Evolutionary conservation across 1,140 invertebrate genomes (phyloP).

Genomic region (Drusus annulatus): DNA sequence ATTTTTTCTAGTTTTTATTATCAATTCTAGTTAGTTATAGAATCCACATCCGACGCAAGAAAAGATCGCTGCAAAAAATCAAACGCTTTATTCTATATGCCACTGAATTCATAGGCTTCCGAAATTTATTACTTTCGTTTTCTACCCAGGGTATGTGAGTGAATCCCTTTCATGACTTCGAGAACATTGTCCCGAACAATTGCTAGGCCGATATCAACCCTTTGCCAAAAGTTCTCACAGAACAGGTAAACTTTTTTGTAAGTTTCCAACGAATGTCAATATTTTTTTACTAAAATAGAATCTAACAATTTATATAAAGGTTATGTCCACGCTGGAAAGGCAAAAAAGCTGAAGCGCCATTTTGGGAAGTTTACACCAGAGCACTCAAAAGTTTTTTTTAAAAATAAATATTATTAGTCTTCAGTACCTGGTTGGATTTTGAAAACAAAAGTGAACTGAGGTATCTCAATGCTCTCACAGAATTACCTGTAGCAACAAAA

Average conservation of each 20-base stretch:
- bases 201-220: not conserved
- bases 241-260: slow-evolving; percentile 19
- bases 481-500: too few relatives aligned
- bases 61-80: not conserved
- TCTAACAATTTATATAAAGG: too few relatives aligned
- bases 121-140: slow-evolving; percentile 37
- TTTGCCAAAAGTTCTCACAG: slow-evolving; percentile 23
- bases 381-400: too few relatives aligned
- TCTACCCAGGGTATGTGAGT: not conserved
- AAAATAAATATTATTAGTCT: too few relatives aligned
- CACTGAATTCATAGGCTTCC: not conserved
- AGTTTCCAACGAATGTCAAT: not conserved
- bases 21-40: too few relatives aligned
- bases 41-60: not conserved
- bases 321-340: too few relatives aligned
- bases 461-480: too few relatives aligned
- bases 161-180: not conserved
- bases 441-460: too few relatives aligned
- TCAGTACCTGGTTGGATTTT: too few relatives aligned
- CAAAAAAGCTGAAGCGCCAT: too few relatives aligned
- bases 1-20: too few relatives aligned
- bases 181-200: not conserved
- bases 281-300: not conserved
- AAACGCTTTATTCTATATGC: not conserved
- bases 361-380: too few relatives aligned